phyloP scores from a whole-genome alignment of 2,113 vertebrate genomes.

The Talpa occidentalis region DNA sequence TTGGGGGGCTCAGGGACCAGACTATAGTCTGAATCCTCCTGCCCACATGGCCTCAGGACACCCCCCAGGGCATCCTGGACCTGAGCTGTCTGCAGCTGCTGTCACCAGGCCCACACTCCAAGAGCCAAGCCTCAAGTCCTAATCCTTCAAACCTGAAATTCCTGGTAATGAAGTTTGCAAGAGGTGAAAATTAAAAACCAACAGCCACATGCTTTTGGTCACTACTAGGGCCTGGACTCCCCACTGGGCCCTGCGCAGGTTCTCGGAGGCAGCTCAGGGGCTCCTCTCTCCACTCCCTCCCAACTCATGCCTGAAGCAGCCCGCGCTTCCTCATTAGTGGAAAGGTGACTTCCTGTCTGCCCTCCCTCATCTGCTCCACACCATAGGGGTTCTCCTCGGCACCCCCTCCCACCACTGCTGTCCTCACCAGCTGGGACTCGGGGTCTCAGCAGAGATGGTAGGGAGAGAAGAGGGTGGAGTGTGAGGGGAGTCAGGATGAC shows the following conservation, averaged over 20 bases:
- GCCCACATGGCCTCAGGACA: neutral
- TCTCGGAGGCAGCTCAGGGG: rapidly evolving
- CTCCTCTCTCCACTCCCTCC: neutral
- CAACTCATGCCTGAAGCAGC: neutral
- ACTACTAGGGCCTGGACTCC: neutral
- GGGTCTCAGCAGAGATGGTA: neutral
- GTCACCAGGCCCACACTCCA: neutral
- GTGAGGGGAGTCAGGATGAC: neutral
- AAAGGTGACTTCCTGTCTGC: neutral
- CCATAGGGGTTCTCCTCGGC: neutral
- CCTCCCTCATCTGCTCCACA: neutral
- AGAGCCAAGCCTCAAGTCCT: neutral
- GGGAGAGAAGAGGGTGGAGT: neutral
- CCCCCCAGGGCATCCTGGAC: neutral
- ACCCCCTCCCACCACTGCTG: neutral
- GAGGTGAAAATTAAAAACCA: conserved; percentile 38
- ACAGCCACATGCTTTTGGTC: neutral
- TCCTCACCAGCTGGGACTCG: neutral
- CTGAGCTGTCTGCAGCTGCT: neutral
- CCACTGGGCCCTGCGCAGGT: rapidly evolving
- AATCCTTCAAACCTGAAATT: neutral
- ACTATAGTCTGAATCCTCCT: neutral
- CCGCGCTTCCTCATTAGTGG: neutral
- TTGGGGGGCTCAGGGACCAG: neutral
- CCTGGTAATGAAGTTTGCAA: conserved; percentile 4